A percentile compares a stretch with the other conserved stretches of the same genome.
phyloP scores from a whole-genome alignment of 2,797 vertebrate genomes.

The Philypnodon macrostomus region DNA sequence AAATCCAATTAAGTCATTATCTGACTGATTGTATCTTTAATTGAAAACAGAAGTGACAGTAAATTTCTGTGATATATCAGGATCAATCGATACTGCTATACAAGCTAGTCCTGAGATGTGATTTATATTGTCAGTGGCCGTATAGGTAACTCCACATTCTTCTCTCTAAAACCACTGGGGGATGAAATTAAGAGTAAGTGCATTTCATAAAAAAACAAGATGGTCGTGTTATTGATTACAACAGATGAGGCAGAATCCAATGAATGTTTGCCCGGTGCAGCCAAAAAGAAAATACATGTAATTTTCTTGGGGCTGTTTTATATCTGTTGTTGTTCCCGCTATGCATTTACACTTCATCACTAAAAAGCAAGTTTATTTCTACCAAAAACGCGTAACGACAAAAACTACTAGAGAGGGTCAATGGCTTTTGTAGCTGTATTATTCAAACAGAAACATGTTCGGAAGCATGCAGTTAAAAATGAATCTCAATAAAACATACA shows the following conservation, averaged over 20 bases:
- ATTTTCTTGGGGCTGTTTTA: slow-evolving; percentile 89
- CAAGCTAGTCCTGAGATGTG: slow-evolving; percentile 93
- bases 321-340: slow-evolving; percentile 82
- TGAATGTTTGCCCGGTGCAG: slow-evolving; percentile 94
- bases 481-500: slow-evolving; percentile 53
- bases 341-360: slow-evolving; percentile 90
- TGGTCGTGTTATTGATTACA: slow-evolving; percentile 99
- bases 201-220: slow-evolving; percentile 99
- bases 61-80: slow-evolving; percentile 99
- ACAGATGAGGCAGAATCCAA: slow-evolving; percentile 96
- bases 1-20: slow-evolving; percentile 99
- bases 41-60: slow-evolving; percentile 99
- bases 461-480: slow-evolving; percentile 52
- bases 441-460: slow-evolving; percentile 62
- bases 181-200: slow-evolving; percentile 99
- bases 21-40: slow-evolving; percentile 99
- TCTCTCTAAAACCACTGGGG: slow-evolving; percentile 99
- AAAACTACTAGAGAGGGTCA: slow-evolving; percentile 84
- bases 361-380: slow-evolving; percentile 89
- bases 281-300: slow-evolving; percentile 99
- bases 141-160: slow-evolving; percentile 99
- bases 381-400: slow-evolving; percentile 83
- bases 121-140: slow-evolving; percentile 99
- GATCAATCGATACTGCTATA: slow-evolving; percentile 99
- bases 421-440: slow-evolving; percentile 66